phyloP scores from a whole-genome alignment of 2,797 vertebrate genomes.

The Mastacembelus armatus region DNA sequence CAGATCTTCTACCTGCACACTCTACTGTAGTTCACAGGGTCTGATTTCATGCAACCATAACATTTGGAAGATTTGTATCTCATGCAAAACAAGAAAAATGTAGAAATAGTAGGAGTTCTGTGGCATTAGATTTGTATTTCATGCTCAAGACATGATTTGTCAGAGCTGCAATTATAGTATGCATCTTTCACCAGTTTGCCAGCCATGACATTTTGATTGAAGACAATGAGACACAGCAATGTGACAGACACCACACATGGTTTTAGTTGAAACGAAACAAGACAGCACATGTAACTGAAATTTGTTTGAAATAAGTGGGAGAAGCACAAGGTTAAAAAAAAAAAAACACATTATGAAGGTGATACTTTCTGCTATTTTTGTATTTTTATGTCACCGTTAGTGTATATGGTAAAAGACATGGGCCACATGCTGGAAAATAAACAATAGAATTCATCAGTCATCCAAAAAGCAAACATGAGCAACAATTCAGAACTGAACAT shows the following conservation, averaged over 20 bases:
- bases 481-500: conserved; percentile 18
- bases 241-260: conserved; percentile 8
- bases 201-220: conserved; percentile 3
- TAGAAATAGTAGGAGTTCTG: background rate
- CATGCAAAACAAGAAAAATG: background rate
- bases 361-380: conserved; percentile 14
- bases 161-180: background rate
- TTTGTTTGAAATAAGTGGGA: conserved; percentile 21
- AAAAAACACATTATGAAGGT: conserved; percentile 31
- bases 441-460: conserved; percentile 36
- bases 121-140: background rate
- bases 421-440: conserved; percentile 47
- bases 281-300: conserved; percentile 20
- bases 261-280: conserved; percentile 1
- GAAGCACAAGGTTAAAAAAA: conserved; percentile 22
- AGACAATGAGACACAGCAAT: conserved; percentile 23
- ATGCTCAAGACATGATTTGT: background rate
- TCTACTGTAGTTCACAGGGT: background rate
- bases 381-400: conserved; percentile 29
- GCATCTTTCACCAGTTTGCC: conserved; percentile 8
- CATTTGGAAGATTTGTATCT: background rate
- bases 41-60: background rate
- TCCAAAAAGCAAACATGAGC: conserved; percentile 9
- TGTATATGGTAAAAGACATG: conserved; percentile 45
- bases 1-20: background rate